These are phyloP conservation scores for Heteromurus nitidus DNA, from an alignment of 2,888 invertebrate species.

Conservation along the genomic window DNA sequence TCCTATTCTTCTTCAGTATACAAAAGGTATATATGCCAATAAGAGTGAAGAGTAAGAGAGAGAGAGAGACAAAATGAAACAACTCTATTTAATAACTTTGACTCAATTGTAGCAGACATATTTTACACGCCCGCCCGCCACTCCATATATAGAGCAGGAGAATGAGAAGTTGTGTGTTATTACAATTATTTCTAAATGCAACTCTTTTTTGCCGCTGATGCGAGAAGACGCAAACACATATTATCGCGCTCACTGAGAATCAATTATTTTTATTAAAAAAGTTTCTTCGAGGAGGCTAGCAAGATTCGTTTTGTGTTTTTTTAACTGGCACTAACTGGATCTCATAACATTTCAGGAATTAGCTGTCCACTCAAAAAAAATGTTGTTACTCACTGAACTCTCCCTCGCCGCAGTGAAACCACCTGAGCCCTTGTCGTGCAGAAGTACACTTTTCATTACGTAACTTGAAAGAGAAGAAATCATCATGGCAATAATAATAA, in stretches of 20 bases:
- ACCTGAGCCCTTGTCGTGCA: neutral
- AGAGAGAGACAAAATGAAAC: constrained; percentile 25
- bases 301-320: constrained; percentile 19
- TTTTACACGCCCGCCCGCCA: constrained; percentile 54
- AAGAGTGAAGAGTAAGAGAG: neutral
- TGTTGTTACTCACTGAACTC: too few species aligned
- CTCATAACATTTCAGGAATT: constrained; percentile 23
- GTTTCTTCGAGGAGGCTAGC: constrained; percentile 27
- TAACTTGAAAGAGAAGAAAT: neutral
- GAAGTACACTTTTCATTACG: neutral
- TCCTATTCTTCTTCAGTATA: neutral
- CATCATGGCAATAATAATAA: constrained; percentile 18
- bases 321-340: constrained; percentile 24
- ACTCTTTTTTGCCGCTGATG: neutral
- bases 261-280: constrained; percentile 31
- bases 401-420: neutral
- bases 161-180: constrained; percentile 7
- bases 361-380: neutral
- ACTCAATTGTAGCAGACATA: constrained; percentile 40
- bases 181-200: constrained; percentile 26
- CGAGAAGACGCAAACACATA: neutral
- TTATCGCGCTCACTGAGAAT: constrained; percentile 8
- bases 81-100: constrained; percentile 55
- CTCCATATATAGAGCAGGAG: constrained; percentile 48
- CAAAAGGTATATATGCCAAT: too few species aligned